Percentiles rank a stretch among this genome's conserved stretches.
These are phyloP conservation scores for Tadarida brasiliensis DNA, from an alignment of 2,797 vertebrate genomes.

Conservation along the genomic window DNA sequence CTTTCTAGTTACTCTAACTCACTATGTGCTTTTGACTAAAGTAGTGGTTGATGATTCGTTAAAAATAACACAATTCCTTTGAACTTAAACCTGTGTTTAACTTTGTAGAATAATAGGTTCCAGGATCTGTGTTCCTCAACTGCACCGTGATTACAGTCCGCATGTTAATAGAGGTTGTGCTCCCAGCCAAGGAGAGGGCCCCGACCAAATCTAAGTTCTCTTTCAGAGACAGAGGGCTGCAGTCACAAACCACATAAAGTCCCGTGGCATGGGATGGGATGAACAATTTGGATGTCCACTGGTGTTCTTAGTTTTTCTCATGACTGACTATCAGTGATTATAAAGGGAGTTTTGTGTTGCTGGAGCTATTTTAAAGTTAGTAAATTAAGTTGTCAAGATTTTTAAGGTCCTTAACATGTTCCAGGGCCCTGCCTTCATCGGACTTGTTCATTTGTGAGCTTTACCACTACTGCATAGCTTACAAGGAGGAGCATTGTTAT, in stretches of 20 bases:
- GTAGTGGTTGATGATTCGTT: slow-evolving; percentile 23
- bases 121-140: neutral
- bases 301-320: neutral
- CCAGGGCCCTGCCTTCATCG: neutral
- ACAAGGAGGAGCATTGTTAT: too few relatives aligned
- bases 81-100: slow-evolving; percentile 65
- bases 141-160: neutral
- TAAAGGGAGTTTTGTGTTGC: neutral
- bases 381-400: neutral
- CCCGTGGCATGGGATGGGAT: neutral
- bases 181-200: neutral
- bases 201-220: neutral
- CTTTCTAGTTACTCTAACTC: slow-evolving; percentile 39
- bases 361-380: slow-evolving; percentile 37
- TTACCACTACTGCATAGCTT: neutral
- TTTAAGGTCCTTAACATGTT: slow-evolving; percentile 3
- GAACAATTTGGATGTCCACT: neutral
- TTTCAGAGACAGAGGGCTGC: neutral
- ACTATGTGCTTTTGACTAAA: slow-evolving; percentile 46
- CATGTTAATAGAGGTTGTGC: neutral
- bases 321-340: neutral
- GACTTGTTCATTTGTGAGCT: neutral
- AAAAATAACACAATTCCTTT: slow-evolving; percentile 62
- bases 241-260: neutral
- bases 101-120: slow-evolving; percentile 1